phyloP scores from a whole-genome alignment of 2,888 invertebrate genomes.

The Rhodophaea formosa region DNA sequence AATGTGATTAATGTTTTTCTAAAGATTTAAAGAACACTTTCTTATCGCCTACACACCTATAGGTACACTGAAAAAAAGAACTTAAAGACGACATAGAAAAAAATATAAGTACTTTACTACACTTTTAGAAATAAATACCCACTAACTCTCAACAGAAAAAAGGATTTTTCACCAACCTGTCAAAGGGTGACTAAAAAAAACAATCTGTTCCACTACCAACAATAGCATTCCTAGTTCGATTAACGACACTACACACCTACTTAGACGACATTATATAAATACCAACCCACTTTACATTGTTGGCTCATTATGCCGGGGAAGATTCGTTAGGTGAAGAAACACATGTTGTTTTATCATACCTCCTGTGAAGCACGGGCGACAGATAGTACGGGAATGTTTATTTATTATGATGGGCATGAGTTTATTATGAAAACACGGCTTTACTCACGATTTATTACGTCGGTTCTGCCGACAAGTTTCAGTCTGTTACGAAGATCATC shows the following conservation, averaged over 20 bases:
- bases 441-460: too few species aligned
- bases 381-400: slow-evolving; percentile 42
- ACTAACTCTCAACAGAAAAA: slow-evolving; percentile 25
- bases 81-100: too few species aligned
- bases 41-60: too few species aligned
- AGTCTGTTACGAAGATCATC: too few species aligned
- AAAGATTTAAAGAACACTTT: too few species aligned
- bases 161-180: slow-evolving; percentile 43
- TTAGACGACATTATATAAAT: slow-evolving; percentile 81
- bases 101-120: background rate
- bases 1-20: too few species aligned
- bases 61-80: too few species aligned
- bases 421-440: too few species aligned
- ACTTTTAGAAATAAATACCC: background rate
- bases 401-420: too few species aligned
- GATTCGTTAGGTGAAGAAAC: slow-evolving; percentile 82
- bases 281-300: slow-evolving; percentile 77
- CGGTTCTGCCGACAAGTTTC: too few species aligned
- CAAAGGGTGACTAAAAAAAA: slow-evolving; percentile 64
- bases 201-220: slow-evolving; percentile 53
- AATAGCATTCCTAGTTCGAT: slow-evolving; percentile 78
- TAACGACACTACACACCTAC: slow-evolving; percentile 75
- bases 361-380: slow-evolving; percentile 37
- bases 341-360: slow-evolving; percentile 77
- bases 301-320: slow-evolving; percentile 75